Evolutionary conservation across 1,140 invertebrate genomes (phyloP).

Genomic region (Bilobella aurantiaca): DNA sequence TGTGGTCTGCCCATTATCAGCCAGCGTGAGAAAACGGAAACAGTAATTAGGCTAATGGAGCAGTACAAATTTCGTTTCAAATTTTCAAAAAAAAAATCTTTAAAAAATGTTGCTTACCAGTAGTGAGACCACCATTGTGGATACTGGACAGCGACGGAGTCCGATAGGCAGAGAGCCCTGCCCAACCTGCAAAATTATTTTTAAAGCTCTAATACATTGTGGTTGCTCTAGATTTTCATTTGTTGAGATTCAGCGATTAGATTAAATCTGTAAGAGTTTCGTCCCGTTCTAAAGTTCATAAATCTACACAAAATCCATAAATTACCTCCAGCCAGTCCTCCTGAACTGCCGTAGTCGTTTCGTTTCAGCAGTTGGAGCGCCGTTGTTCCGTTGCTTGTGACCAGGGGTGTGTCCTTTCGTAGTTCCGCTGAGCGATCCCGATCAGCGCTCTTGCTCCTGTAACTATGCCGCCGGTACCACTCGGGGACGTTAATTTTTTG

Average conservation of each 20-base stretch:
- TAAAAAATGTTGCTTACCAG: not conserved
- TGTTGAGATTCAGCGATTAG: too few species aligned
- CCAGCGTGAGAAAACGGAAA: too few species aligned
- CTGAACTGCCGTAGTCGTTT: conserved; percentile 29
- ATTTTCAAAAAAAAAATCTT: not conserved
- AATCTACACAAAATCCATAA: too few species aligned
- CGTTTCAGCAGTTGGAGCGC: conserved; percentile 13
- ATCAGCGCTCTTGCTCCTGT: not conserved
- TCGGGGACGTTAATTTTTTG: conserved; percentile 87
- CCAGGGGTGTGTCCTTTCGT: not conserved
- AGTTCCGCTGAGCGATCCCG: not conserved
- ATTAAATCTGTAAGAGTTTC: too few species aligned
- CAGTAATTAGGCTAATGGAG: too few species aligned
- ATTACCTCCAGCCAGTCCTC: conserved; percentile 36
- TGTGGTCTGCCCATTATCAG: too few species aligned
- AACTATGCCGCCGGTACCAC: conserved; percentile 57
- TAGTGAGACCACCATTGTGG: conserved; percentile 21
- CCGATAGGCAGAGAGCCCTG: conserved; percentile 57
- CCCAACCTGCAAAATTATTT: too few species aligned
- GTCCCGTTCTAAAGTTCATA: too few species aligned
- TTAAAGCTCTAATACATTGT: too few species aligned
- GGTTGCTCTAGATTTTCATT: too few species aligned
- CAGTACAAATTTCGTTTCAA: too few species aligned
- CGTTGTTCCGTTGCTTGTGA: not conserved
- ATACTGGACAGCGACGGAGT: conserved; percentile 62